Conservation (phyloP, 2,797 vertebrate genomes). For the Enteromius unitaeniatus region DNA sequence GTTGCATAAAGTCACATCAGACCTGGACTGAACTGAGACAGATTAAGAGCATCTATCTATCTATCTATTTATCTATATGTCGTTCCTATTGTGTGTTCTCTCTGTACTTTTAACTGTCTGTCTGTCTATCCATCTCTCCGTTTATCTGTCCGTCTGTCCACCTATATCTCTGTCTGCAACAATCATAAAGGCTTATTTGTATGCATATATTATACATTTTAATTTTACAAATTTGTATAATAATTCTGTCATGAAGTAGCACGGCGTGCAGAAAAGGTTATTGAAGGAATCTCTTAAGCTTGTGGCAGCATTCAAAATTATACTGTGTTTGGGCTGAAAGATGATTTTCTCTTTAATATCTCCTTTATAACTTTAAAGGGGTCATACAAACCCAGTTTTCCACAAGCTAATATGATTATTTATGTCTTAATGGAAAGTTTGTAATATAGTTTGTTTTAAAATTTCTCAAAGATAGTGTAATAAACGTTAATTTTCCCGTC, state of each 20-base stretch:
- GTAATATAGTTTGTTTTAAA: too few species aligned
- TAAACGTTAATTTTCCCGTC: too few species aligned
- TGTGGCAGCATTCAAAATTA: neutral
- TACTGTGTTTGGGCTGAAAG: neutral
- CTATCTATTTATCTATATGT: neutral
- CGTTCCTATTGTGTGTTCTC: neutral
- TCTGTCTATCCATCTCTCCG: neutral
- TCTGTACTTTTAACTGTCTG: accelerated
- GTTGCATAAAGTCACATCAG: neutral
- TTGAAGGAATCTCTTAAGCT: neutral
- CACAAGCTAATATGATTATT: too few species aligned
- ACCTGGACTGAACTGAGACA: neutral
- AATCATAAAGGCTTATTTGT: neutral
- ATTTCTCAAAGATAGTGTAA: too few species aligned
- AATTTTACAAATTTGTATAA: neutral
- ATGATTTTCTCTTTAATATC: neutral
- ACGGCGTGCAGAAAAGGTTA: neutral
- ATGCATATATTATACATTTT: neutral
- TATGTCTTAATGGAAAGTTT: too few species aligned
- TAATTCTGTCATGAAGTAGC: neutral
- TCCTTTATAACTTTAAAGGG: too few species aligned
- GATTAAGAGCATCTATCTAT: neutral
- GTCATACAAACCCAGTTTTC: too few species aligned
- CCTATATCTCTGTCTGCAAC: too few species aligned
- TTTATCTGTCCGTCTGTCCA: too few species aligned